phyloP scores from a whole-genome alignment of 1,140 invertebrate genomes.

The Zaprionus taronus region DNA sequence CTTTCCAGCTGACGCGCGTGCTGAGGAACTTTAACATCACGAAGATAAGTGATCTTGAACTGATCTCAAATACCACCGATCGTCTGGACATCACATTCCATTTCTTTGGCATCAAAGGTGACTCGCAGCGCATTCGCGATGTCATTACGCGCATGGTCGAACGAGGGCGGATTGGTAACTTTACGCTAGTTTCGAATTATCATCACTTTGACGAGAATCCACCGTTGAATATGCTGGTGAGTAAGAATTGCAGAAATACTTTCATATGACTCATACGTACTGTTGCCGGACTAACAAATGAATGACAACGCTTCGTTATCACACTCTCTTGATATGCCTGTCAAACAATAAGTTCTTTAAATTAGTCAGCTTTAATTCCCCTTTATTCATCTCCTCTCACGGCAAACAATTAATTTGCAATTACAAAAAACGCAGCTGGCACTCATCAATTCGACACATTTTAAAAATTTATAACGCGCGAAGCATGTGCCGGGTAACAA shows the following conservation, averaged over 20 bases:
- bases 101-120: constrained; percentile 87
- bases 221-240: constrained; percentile 86
- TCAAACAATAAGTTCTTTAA: neutral
- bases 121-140: constrained; percentile 87
- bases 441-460: constrained; percentile 26
- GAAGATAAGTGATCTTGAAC: constrained; percentile 88
- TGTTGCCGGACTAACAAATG: neutral
- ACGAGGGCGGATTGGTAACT: constrained; percentile 87
- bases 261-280: neutral
- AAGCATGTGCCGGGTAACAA: constrained; percentile 1
- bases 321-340: neutral
- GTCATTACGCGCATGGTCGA: constrained; percentile 87
- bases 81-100: constrained; percentile 88
- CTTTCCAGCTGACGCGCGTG: constrained; percentile 88
- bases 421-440: neutral
- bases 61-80: constrained; percentile 88
- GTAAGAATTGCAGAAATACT: neutral
- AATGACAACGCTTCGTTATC: too few relatives aligned
- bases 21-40: constrained; percentile 88
- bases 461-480: constrained; percentile 5
- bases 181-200: constrained; percentile 87
- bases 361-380: neutral
- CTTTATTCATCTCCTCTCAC: neutral
- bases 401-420: constrained; percentile 8
- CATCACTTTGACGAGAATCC: constrained; percentile 87